Evolutionary conservation across 2,888 invertebrate species (phyloP).

Genomic region (Thysanoteuthis rhombus): DNA sequence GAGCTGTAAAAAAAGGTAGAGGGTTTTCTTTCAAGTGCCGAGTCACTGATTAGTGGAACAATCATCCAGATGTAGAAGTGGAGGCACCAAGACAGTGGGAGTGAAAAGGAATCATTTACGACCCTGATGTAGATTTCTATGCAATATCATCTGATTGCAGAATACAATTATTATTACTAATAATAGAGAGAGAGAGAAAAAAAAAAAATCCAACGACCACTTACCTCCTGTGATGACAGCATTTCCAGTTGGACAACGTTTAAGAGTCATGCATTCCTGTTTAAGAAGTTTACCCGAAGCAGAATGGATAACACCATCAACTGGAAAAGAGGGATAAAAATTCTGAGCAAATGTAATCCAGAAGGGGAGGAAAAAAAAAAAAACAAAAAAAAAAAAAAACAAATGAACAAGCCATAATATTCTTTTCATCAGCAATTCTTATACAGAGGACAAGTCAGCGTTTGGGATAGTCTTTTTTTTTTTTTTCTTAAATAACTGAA

Average conservation of each 20-base stretch:
- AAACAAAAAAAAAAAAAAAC: neutral
- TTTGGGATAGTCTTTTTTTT: too few relatives aligned
- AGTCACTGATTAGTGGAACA: too few relatives aligned
- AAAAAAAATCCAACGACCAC: neutral
- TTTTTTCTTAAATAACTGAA: too few relatives aligned
- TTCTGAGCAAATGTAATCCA: neutral
- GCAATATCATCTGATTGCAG: too few relatives aligned
- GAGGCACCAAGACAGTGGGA: too few relatives aligned
- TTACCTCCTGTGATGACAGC: conserved; percentile 82
- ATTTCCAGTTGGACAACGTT: conserved; percentile 82
- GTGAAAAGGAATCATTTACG: too few relatives aligned
- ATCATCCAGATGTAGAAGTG: too few relatives aligned
- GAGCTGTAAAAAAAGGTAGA: too few relatives aligned
- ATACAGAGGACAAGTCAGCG: neutral
- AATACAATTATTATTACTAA: neutral
- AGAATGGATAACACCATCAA: conserved; percentile 88
- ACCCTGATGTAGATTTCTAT: too few relatives aligned
- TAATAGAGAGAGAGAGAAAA: neutral
- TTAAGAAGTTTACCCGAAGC: conserved; percentile 78
- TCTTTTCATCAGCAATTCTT: neutral
- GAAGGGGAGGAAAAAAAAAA: neutral
- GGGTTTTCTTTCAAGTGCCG: too few relatives aligned
- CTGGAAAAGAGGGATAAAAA: conserved; percentile 67
- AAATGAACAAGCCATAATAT: neutral
- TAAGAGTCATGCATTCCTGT: conserved; percentile 78